Evolutionary conservation across 1,140 invertebrate species (phyloP).

Genomic region (Hylyphantes graminicola): DNA sequence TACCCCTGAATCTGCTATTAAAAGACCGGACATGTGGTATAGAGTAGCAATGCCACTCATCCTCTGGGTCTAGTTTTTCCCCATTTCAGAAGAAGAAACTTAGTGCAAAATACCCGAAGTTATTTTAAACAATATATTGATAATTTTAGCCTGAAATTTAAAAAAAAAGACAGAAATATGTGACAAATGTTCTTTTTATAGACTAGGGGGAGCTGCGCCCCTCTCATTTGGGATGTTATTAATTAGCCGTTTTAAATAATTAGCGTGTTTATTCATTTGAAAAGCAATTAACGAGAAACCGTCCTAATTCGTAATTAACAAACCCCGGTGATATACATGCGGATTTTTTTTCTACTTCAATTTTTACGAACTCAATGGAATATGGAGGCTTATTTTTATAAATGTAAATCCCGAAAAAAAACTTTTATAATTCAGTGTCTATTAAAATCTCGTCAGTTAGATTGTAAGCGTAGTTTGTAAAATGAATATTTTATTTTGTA

Average conservation of each 20-base stretch:
- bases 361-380: slow-evolving; percentile 31
- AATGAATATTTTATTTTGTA: slow-evolving; percentile 56
- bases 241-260: slow-evolving; percentile 60
- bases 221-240: slow-evolving; percentile 46
- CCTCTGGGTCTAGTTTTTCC: too few relatives aligned
- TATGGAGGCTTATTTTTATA: slow-evolving; percentile 13
- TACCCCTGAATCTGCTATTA: too few relatives aligned
- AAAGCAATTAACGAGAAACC: slow-evolving; percentile 59
- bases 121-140: too few relatives aligned
- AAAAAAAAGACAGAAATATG: too few relatives aligned
- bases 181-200: too few relatives aligned
- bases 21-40: too few relatives aligned
- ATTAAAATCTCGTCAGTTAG: slow-evolving; percentile 55
- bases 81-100: too few relatives aligned
- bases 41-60: too few relatives aligned
- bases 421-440: slow-evolving; percentile 49
- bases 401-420: slow-evolving; percentile 15
- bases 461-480: slow-evolving; percentile 15
- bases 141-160: too few relatives aligned
- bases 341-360: slow-evolving; percentile 10
- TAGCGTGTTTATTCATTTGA: slow-evolving; percentile 60
- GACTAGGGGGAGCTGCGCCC: too few relatives aligned
- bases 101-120: too few relatives aligned
- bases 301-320: slow-evolving; percentile 59
- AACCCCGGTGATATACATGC: slow-evolving; percentile 36